Base-by-base conservation (phyloP, 2,113 vertebrate species). In the Empidonax alnorum region DNA sequence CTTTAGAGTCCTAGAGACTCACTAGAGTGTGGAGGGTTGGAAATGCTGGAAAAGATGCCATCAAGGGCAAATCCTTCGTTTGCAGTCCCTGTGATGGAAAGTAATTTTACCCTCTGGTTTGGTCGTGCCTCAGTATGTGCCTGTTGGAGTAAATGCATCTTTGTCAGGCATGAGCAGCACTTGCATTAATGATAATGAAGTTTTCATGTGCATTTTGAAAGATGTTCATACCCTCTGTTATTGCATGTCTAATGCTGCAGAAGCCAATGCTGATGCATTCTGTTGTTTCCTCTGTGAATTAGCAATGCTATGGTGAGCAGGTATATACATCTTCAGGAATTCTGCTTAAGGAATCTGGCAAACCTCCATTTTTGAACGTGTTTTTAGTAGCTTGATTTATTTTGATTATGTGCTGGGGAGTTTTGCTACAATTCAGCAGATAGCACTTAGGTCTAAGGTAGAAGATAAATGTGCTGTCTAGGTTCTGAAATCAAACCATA, bases 351-450 rank as follows among this genome's bases (percentile, higher is more conserved):
- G 10, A 55, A 66, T 28, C 17, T 33, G 46, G 8, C 39, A 78
- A 81, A 55, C 59, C 8, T 46, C 3, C 1, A 0, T 24, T 25
- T 73, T 80, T 2, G 7, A 56, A 37, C 24, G 63, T 3, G 1
- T 16, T 65, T 75, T 79, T 72, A 47, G 25, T 56, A 53, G 33
- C 42, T 68, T 73, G 6, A 23, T 49, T 63, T 52, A 35, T 74
- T 93, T 81, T 20, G 2, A 5, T 76, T 73, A 50, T 75, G 9
- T 61, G 23, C 14, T 49, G 19, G 3, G 7, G 11, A 31, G 6
- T 8, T 63, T 84, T 49, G 12, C n/a, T 63, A n/a, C 44, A 41
- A 33, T 86, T 81, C 33, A 56, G 37, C 44, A 75, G 50, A 19
- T 44, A 56, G 27, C 61, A 33, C 8, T 33, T 58, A 52, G 19